These are phyloP conservation scores for Pitangus sulphuratus DNA, from an alignment of 2,797 vertebrate species.

Conservation along the genomic window DNA sequence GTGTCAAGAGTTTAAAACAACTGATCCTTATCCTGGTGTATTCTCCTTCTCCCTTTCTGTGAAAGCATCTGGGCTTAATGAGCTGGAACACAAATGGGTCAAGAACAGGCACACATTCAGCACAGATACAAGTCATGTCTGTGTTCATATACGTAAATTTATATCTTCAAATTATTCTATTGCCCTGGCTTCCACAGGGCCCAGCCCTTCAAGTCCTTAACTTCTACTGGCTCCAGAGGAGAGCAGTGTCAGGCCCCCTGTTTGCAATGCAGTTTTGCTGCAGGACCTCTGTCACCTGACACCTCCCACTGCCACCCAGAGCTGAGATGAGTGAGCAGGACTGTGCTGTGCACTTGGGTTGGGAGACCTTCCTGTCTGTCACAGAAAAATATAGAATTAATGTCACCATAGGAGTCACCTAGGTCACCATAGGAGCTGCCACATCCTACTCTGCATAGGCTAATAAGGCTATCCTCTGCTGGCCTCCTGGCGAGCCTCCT, in stretches of 20 bases:
- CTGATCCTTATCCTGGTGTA: neutral
- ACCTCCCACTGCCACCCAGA: neutral
- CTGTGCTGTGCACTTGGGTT: fast-evolving
- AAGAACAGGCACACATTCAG: neutral
- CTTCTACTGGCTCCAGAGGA: neutral
- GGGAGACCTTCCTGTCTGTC: neutral
- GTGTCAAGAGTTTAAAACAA: neutral
- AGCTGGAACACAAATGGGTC: neutral
- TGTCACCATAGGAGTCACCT: neutral
- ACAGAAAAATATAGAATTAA: neutral
- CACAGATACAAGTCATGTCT: neutral
- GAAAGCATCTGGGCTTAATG: neutral
- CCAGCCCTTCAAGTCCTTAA: neutral
- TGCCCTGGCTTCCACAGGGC: neutral
- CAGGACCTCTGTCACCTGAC: neutral
- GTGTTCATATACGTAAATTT: neutral
- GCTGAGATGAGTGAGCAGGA: neutral
- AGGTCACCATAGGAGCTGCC: neutral
- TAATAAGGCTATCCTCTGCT: neutral
- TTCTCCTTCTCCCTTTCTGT: neutral
- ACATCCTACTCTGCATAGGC: neutral
- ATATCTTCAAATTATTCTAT: neutral
- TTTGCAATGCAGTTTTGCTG: neutral
- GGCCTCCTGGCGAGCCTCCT: neutral
- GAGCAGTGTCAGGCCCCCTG: neutral